Base-by-base conservation (phyloP, 2,797 vertebrate genomes). In the Rhyacichthys aspro region DNA sequence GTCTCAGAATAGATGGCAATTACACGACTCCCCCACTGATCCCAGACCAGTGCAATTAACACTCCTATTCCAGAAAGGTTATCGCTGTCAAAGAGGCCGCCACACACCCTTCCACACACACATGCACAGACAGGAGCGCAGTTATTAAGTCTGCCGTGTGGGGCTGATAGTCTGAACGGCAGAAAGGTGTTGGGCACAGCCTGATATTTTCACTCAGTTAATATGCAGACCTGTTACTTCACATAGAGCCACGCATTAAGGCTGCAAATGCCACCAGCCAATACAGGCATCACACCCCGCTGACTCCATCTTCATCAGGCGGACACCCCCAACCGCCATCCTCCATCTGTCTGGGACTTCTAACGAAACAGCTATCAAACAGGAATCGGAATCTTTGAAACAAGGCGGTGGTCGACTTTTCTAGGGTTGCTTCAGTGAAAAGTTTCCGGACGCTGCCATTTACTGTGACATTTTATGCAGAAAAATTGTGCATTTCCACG, bases 51-150 rank as follows among this genome's bases (percentile, higher is more conserved):
- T 82, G 69, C 88, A 90, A 91, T 90, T 89, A 92, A 88, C 89
- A 83, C 78, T 73, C 63, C 75, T 65, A 72, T 86, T 85, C 59
- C 75, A 82, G 65, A 90, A 90, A 91, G 88, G 90, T 92, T 91
- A 90, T 82, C 17, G 59, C 82, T 88, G 88, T 88, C 86, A 88
- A 73, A 82, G 70, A 79, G 72, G 45, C 69, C 62, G 55, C 47
- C 12, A 49, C 36, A 49, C 54, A 3, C 37, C 2, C 7, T n/a
- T 6, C 53, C 65, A 62, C 46, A 71, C 55, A 36, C 59, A 67
- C 62, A 68, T 75, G 61, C 63, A 58, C 63, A 72, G 34, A 66
- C 32, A 28, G 42, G 44, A 38, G 58, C 57, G 54, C 56, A 69
- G 74, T 83, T 83, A 86, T 88, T 88, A 79, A 81, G 74, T 76